These are phyloP conservation scores for Cynopterus brachyotis DNA, from an alignment of 2,113 vertebrate genomes.

Conservation along the genomic window DNA sequence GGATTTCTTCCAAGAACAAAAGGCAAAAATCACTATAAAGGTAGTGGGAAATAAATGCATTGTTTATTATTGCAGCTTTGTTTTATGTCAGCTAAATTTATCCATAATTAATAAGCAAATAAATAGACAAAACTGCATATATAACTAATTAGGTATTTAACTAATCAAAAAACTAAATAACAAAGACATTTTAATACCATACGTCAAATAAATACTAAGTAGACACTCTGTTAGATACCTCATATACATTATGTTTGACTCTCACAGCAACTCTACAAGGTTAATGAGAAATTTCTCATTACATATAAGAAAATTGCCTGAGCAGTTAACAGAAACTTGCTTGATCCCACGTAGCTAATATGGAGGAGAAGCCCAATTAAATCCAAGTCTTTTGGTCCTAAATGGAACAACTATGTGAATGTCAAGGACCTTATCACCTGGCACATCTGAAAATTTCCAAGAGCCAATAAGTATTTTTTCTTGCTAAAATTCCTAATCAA, in stretches of 20 bases:
- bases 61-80: not conserved
- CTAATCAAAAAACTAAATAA: not conserved
- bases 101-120: not conserved
- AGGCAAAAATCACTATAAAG: not conserved
- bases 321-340: not conserved
- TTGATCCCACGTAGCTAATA: not conserved
- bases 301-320: not conserved
- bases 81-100: not conserved
- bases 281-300: not conserved
- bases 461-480: not conserved
- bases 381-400: not conserved
- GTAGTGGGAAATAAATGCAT: not conserved
- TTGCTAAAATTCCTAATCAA: not conserved
- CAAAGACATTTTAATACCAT: not conserved
- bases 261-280: not conserved
- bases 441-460: not conserved
- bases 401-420: not conserved
- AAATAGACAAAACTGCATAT: not conserved
- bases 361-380: not conserved
- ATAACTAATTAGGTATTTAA: not conserved
- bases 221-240: not conserved
- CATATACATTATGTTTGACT: not conserved
- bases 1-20: not conserved
- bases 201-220: not conserved
- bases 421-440: not conserved